Conservation (phyloP, 2,797 vertebrate genomes). For the Neopelma chrysocephalum region DNA sequence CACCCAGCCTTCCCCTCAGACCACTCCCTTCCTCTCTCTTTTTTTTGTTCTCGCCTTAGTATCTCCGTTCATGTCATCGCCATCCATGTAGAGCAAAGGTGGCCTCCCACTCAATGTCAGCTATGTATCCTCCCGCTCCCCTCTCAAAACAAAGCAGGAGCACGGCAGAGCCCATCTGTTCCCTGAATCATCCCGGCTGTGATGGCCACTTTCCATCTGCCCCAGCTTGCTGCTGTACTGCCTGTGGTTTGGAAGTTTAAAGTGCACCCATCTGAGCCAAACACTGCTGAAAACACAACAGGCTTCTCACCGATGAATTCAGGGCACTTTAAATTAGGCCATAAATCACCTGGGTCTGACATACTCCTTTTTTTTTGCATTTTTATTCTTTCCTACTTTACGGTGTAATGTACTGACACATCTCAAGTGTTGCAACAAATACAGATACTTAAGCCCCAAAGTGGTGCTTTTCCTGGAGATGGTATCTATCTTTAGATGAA, state of each 20-base stretch:
- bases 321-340: not conserved
- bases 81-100: not conserved
- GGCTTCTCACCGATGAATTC: not conserved
- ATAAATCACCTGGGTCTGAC: not conserved
- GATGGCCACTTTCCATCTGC: conserved; percentile 41
- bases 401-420: not conserved
- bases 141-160: not conserved
- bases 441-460: not conserved
- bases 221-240: not conserved
- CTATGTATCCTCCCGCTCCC: not conserved
- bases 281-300: not conserved
- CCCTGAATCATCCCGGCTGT: conserved; percentile 26
- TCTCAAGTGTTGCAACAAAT: not conserved
- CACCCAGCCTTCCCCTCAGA: not conserved
- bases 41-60: not conserved
- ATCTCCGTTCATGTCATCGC: not conserved
- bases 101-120: not conserved
- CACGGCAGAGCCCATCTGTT: conserved; percentile 39
- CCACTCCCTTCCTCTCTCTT: conserved; percentile 45
- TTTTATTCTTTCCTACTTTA: not conserved
- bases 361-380: not conserved
- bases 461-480: not conserved
- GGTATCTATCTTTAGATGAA: not conserved
- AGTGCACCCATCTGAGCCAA: not conserved
- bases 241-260: conserved; percentile 20